A percentile compares a stretch with the other conserved stretches of the same genome.
Evolutionary conservation across 2,888 invertebrate species (phyloP).

Genomic region (Glaucopsyche alexis): DNA sequence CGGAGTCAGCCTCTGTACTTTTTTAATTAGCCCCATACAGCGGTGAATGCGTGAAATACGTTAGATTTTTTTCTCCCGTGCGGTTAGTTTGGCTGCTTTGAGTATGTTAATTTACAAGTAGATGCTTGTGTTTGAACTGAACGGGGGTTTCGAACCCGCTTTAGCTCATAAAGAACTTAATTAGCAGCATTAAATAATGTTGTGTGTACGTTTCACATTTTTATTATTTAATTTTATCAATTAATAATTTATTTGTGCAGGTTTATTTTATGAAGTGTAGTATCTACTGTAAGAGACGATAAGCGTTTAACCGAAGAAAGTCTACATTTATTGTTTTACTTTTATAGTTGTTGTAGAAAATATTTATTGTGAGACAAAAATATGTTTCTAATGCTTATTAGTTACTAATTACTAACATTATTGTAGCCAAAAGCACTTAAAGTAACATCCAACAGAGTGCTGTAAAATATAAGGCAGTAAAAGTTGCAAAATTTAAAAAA

Average conservation of each 20-base stretch:
- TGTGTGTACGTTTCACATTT: constrained; percentile 36
- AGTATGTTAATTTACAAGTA: constrained; percentile 76
- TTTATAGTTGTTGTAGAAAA: no score
- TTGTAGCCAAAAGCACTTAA: no score
- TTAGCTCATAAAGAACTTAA: constrained; percentile 51
- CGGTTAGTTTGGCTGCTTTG: constrained; percentile 76
- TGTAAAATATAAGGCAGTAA: no score
- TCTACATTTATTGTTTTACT: no score
- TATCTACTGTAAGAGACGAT: neutral
- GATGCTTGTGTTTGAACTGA: constrained; percentile 56
- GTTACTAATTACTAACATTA: no score
- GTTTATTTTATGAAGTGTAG: neutral
- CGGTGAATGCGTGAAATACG: constrained; percentile 73
- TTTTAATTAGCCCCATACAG: constrained; percentile 78
- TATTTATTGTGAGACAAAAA: no score
- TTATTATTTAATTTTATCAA: constrained; percentile 8
- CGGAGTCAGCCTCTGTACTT: constrained; percentile 72
- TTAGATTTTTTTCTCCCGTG: constrained; percentile 65
- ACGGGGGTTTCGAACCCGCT: constrained; percentile 46
- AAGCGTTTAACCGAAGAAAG: neutral
- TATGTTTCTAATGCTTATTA: no score
- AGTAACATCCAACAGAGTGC: no score
- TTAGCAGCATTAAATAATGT: constrained; percentile 48
- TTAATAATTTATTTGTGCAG: neutral
- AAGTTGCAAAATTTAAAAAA: no score